phyloP scores from a whole-genome alignment of 2,797 vertebrate species.

The Schizothorax lantsangensis region DNA sequence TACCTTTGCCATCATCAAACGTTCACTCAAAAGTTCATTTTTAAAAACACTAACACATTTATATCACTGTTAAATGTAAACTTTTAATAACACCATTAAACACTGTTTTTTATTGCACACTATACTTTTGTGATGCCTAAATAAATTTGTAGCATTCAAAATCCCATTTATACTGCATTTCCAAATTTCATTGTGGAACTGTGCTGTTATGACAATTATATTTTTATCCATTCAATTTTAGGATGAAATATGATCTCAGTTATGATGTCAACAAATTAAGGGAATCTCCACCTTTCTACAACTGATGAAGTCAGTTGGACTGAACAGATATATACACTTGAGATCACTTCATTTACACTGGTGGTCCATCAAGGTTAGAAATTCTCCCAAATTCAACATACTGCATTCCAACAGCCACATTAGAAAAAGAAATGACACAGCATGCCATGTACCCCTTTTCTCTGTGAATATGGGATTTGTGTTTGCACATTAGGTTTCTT shows the following conservation, averaged over 20 bases:
- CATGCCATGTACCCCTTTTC: background rate
- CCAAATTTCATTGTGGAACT: slow-evolving; percentile 17
- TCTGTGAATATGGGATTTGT: background rate
- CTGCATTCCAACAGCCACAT: slow-evolving; percentile 6
- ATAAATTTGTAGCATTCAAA: background rate
- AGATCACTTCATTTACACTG: background rate
- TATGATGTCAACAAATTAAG: slow-evolving; percentile 16
- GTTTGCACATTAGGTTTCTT: background rate
- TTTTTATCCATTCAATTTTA: background rate
- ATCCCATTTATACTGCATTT: background rate
- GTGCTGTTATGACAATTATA: background rate
- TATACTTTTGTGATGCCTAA: background rate
- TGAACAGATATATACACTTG: background rate
- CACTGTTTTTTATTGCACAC: background rate
- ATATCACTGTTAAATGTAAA: background rate
- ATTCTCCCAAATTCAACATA: slow-evolving; percentile 14
- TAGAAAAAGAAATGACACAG: background rate
- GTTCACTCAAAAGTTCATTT: background rate
- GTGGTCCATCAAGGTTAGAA: slow-evolving; percentile 9
- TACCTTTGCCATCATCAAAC: background rate
- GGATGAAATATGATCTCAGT: background rate
- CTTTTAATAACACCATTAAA: background rate
- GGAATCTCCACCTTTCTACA: slow-evolving; percentile 9
- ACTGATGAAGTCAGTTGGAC: background rate
- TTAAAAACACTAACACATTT: background rate